Evolutionary conservation across 2,113 vertebrate species (phyloP), one percentile per base, ranked within the genome.

Genomic region (Neolamprologus cancellatus): DNA sequence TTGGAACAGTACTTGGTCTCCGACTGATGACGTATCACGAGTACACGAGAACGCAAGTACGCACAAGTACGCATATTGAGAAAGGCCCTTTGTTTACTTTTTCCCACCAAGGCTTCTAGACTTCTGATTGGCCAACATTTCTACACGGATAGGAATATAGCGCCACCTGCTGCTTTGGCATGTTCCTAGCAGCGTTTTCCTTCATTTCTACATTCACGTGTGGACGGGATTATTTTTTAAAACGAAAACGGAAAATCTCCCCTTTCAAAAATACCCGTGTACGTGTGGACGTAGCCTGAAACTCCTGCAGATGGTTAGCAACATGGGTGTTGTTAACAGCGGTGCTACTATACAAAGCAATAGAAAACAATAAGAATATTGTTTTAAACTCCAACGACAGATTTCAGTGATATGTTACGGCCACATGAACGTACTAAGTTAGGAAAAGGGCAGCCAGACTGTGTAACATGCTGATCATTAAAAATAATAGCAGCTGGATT

Each of bases 181-280:
- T 44, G 41, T 44, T 44, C 41, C 12, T 44, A 6, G 41, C 5
- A 44, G 13, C 0, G 6, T 44, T 44, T 6, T 44, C 3, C 41
- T 44, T 44, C 6, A 0, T 44, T 44, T 44, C 41, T 46, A 0
- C 41, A 13, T 46, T 46, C 0, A 46, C 3, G 6, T 46, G 44
- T 46, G 44, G 44, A 46, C 14, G 41, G 3, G 44, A 7, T 46
- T 46, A 46, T 15, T 46, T 46, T 46, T 46, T 46, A 46, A 46
- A 46, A 46, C 14, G 0, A 7, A 7, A 46, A 15, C 2, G 6
- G 44, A 46, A 46, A 46, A 46, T 46, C 44, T 46, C 14, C 0
- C 0, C 17, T 46, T 46, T 46, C 44, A 17, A 0, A 46, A 46
- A 17, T 46, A 46, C 44, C 44, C 7, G 3, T 17, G 7, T 46